Conservation (phyloP, 2,888 invertebrate species). For the Nomada fucata region DNA sequence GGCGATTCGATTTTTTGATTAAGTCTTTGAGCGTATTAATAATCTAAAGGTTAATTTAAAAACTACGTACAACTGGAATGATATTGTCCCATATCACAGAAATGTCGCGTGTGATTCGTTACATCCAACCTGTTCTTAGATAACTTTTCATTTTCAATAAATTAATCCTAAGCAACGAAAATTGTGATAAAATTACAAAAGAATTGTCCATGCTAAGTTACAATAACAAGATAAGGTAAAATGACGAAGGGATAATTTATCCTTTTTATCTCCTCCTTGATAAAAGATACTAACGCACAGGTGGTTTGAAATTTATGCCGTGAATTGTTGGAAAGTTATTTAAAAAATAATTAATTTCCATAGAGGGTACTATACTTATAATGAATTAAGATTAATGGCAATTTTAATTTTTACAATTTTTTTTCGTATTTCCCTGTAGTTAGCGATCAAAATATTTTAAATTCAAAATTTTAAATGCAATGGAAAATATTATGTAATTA, state of each 20-base stretch:
- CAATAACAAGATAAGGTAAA: neutral
- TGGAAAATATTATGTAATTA: too few species aligned
- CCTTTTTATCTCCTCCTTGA: neutral
- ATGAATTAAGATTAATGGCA: neutral
- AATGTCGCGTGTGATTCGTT: constrained; percentile 54
- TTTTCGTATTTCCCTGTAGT: neutral
- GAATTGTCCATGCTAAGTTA: constrained; percentile 20
- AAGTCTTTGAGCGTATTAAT: constrained; percentile 64
- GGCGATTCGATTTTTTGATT: constrained; percentile 55
- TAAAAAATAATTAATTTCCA: neutral
- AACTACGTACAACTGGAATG: constrained; percentile 69
- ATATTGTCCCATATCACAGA: constrained; percentile 71
- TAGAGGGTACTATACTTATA: neutral
- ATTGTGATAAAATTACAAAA: neutral
- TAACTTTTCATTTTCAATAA: neutral
- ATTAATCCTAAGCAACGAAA: neutral
- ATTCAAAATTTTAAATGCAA: neutral
- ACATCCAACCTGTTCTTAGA: constrained; percentile 27
- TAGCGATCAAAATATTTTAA: neutral
- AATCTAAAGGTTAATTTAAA: constrained; percentile 52
- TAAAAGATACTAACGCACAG: neutral
- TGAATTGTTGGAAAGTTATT: neutral
- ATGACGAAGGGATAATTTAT: neutral
- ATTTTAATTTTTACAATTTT: neutral
- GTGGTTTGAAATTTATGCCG: constrained; percentile 10